These are phyloP conservation scores for Glaucomys volans DNA, from an alignment of 2,113 vertebrate species.

Conservation along the genomic window DNA sequence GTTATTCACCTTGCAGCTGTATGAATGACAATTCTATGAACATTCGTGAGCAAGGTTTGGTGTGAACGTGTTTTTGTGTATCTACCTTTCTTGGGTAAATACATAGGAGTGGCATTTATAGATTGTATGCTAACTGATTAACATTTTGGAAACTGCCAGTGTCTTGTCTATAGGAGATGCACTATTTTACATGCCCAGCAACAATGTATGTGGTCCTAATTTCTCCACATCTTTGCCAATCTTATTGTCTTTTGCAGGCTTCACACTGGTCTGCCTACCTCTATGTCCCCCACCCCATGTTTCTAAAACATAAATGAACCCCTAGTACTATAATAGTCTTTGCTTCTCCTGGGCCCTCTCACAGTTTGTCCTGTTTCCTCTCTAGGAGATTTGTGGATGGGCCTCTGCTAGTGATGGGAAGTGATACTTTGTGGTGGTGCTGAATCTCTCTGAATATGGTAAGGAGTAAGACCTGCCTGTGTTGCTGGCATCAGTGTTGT, in stretches of 20 bases:
- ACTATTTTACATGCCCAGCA: not conserved
- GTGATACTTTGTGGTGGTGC: not conserved
- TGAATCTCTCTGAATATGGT: constrained; percentile 84
- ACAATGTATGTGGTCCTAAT: not conserved
- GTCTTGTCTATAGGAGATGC: fast-evolving
- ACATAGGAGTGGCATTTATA: not conserved
- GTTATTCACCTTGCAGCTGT: not conserved
- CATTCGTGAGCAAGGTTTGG: not conserved
- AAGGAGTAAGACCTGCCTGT: constrained; percentile 39
- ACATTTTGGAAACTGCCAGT: not conserved
- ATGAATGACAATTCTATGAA: not conserved
- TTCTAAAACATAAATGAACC: not conserved
- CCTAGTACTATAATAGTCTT: not conserved
- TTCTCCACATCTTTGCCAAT: not conserved
- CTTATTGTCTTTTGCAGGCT: not conserved
- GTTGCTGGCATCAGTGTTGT: not conserved
- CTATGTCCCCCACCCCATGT: not conserved
- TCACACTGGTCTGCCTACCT: not conserved
- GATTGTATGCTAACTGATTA: not conserved
- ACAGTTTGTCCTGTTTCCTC: constrained; percentile 61
- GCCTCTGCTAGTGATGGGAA: constrained; percentile 31
- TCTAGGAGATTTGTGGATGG: constrained; percentile 48
- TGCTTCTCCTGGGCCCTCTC: not conserved
- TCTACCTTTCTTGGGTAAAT: not conserved
- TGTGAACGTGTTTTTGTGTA: not conserved